Base-by-base conservation (phyloP, 2,888 invertebrate genomes). In the Sarcophaga variegata region DNA sequence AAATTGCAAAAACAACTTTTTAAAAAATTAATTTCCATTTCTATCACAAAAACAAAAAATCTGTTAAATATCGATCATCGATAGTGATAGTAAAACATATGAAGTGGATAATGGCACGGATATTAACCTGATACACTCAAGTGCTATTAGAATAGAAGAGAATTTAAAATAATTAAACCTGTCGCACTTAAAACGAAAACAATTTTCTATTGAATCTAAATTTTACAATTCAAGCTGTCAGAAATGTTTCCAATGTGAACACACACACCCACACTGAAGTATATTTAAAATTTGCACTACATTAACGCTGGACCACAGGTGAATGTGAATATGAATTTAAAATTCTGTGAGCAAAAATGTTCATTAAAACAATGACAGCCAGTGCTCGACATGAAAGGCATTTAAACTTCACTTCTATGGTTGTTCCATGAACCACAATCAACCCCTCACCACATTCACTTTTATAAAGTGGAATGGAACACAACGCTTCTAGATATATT, bases 371-470 rank as follows among this genome's bases (percentile, higher is more conserved):
- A 54, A 54, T 14, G 54, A 17, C 12, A 54, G 54, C 54, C 54
- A 54, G 12, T 54, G 54, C 12, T 14, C 14, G 10, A 17, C 12
- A 54, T 37, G 17, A 54, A 54, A 54, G 17, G 17, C 4, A 54
- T 54, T 54, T 17, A 54, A 54, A 54, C 54, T 54, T 54, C 54
- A 54, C 17, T 54, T 54, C 3, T 54, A 54, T 5, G 12, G 17
- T 17, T 5, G 22, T 17, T 81, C 81, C 75, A 81, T 81, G 75
- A 76, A 76, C 63, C 63, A 70, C 25, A 54, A 17, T 67, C 37
- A 25, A 63, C 62, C 45, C 62, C 37, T 2, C 8, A 37, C 37
- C 37, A 37, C 8, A 37, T 37, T 37, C 37, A 37, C 37, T 37
- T 37, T 37, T 10, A 37, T 2, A 0, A 37, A 37, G 1, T 37